A percentile compares a stretch with the other conserved stretches of the same genome.
phyloP scores from a whole-genome alignment of 1,140 invertebrate species.

The Elymnias hypermnestra region DNA sequence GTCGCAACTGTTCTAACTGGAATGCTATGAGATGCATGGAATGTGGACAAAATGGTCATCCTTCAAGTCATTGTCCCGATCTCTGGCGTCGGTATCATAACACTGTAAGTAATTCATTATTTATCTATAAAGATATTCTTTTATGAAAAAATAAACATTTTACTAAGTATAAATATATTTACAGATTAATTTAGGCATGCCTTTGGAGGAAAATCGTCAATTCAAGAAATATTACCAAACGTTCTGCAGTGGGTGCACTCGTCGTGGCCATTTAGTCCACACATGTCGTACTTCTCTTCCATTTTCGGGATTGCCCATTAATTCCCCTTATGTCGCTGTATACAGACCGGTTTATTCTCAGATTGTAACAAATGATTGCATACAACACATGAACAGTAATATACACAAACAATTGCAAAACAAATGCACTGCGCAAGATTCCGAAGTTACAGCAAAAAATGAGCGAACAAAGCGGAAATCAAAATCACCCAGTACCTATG shows the following conservation, averaged over 20 bases:
- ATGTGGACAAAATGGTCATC: constrained; percentile 79
- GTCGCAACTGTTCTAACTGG: constrained; percentile 78
- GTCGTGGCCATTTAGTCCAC: constrained; percentile 78
- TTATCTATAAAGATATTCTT: constrained; percentile 2
- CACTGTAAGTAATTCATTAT: constrained; percentile 72
- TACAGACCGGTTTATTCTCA: constrained; percentile 44
- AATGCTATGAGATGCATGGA: constrained; percentile 71
- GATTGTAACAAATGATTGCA: constrained; percentile 9
- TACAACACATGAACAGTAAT: constrained; percentile 10
- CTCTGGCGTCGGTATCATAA: constrained; percentile 82
- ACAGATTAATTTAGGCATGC: constrained; percentile 42
- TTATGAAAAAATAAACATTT: too few relatives aligned
- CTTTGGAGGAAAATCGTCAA: constrained; percentile 48
- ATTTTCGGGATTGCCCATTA: constrained; percentile 54
- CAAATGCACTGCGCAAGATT: constrained; percentile 20
- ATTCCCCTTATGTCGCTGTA: constrained; percentile 48
- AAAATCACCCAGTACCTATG: constrained; percentile 48
- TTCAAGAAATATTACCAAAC: constrained; percentile 57
- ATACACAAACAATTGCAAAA: constrained; percentile 19
- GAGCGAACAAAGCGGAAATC: constrained; percentile 48
- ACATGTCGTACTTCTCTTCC: constrained; percentile 63
- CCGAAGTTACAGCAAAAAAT: constrained; percentile 15
- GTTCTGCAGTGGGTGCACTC: constrained; percentile 80
- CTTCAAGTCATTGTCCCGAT: constrained; percentile 78
- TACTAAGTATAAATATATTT: too few relatives aligned